Evolutionary conservation across 2,113 vertebrate genomes (phyloP).

Genomic region (Illadopsis cleaveri): DNA sequence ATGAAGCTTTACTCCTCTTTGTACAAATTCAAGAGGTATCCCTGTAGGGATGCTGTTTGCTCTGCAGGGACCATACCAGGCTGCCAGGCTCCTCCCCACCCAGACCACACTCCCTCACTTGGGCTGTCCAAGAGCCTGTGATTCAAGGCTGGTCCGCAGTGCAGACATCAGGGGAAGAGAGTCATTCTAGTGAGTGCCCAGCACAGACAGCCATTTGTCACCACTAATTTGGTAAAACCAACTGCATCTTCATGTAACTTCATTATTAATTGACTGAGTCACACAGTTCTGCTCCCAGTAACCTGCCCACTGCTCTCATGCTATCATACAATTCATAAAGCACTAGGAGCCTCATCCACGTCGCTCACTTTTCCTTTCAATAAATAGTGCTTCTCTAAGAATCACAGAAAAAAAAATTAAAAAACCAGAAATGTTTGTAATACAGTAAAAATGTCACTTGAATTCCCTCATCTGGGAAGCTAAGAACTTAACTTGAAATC

Average conservation of each 20-base stretch:
- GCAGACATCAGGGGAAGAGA: not conserved
- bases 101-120: not conserved
- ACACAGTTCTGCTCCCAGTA: not conserved
- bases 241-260: not conserved
- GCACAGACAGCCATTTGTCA: not conserved
- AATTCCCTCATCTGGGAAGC: not conserved
- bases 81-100: not conserved
- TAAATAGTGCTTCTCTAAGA: not conserved
- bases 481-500: not conserved
- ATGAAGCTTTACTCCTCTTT: not conserved
- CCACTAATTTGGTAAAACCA: not conserved
- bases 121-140: not conserved
- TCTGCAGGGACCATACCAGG: not conserved
- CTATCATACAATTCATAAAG: not conserved
- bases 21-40: not conserved
- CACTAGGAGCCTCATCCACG: not conserved
- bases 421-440: not conserved
- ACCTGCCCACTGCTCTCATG: not conserved
- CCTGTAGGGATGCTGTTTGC: not conserved
- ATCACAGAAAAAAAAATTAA: rapidly evolving
- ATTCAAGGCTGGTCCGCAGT: not conserved
- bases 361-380: not conserved
- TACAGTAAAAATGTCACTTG: not conserved
- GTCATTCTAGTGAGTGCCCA: not conserved
- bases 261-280: not conserved